Conservation (phyloP, 2,797 vertebrate genomes). For the Characodon lateralis region DNA sequence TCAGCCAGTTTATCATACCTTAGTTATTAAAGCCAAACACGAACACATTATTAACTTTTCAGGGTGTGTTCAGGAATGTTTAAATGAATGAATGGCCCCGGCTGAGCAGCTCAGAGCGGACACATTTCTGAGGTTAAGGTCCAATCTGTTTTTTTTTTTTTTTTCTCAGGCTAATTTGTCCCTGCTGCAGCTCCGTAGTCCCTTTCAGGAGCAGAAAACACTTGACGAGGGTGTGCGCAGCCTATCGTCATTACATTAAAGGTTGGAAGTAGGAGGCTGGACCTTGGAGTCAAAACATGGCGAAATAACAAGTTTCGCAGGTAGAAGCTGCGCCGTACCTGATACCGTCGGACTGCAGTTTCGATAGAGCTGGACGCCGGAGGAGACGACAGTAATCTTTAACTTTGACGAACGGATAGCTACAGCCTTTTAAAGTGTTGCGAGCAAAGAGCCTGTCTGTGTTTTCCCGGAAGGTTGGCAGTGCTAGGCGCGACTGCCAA, state of each 20-base stretch:
- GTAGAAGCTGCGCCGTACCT: slow-evolving; percentile 36
- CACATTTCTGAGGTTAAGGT: slow-evolving; percentile 25
- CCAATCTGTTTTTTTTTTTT: slow-evolving; percentile 10
- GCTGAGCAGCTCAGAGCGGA: slow-evolving; percentile 10
- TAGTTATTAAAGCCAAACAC: neutral
- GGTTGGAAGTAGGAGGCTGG: slow-evolving; percentile 61
- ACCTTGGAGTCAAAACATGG: slow-evolving; percentile 75
- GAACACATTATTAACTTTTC: neutral
- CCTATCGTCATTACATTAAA: slow-evolving; percentile 59
- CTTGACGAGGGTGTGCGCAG: slow-evolving; percentile 66
- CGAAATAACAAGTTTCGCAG: slow-evolving; percentile 74
- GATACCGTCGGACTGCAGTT: slow-evolving; percentile 34
- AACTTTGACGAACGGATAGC: slow-evolving; percentile 47
- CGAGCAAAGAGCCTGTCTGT: slow-evolving; percentile 40
- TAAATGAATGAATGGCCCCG: slow-evolving; percentile 11
- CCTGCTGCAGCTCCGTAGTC: slow-evolving; percentile 76
- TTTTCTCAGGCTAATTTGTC: slow-evolving; percentile 71
- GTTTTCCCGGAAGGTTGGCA: slow-evolving; percentile 71
- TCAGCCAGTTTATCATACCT: neutral
- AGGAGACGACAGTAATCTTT: slow-evolving; percentile 23
- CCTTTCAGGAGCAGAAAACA: slow-evolving; percentile 55
- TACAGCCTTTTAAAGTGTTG: slow-evolving; percentile 30
- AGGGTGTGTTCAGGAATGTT: neutral
- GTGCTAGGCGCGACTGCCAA: slow-evolving; percentile 77
- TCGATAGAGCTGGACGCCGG: slow-evolving; percentile 17